Conservation (phyloP, 2,113 vertebrate genomes). For the Calonectris borealis region DNA sequence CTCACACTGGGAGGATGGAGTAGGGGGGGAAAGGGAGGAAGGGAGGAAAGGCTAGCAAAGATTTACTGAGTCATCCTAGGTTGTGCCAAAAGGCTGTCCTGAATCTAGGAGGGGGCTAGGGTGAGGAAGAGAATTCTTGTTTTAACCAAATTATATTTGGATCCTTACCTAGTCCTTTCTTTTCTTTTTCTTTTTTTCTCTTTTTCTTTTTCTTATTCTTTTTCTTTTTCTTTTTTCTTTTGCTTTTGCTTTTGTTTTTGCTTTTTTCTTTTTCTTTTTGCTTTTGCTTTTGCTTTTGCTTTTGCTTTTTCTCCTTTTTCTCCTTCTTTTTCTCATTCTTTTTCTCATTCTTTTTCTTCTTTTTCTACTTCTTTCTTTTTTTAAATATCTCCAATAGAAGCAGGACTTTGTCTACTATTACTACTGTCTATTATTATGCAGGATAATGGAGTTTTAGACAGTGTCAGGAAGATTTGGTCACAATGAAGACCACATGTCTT, state of each 20-base stretch:
- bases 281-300: no score
- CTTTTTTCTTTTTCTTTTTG: rapidly evolving
- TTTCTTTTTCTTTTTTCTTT: rapidly evolving
- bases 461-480: neutral
- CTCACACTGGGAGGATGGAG: neutral
- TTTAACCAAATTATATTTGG: neutral
- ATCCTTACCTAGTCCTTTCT: neutral
- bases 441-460: neutral
- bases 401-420: neutral
- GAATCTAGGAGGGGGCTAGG: neutral
- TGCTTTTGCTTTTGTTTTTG: rapidly evolving
- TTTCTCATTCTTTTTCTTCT: no score
- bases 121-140: neutral
- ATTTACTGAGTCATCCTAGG: neutral
- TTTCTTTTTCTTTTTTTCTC: no score
- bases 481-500: neutral
- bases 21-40: neutral
- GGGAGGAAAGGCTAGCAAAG: neutral
- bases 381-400: neutral
- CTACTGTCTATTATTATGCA: neutral
- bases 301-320: neutral
- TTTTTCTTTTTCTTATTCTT: no score
- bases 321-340: neutral
- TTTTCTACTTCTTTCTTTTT: no score
- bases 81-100: neutral